phyloP scores from a whole-genome alignment of 2,888 invertebrate genomes.

The Didymodactylos carnosus region DNA sequence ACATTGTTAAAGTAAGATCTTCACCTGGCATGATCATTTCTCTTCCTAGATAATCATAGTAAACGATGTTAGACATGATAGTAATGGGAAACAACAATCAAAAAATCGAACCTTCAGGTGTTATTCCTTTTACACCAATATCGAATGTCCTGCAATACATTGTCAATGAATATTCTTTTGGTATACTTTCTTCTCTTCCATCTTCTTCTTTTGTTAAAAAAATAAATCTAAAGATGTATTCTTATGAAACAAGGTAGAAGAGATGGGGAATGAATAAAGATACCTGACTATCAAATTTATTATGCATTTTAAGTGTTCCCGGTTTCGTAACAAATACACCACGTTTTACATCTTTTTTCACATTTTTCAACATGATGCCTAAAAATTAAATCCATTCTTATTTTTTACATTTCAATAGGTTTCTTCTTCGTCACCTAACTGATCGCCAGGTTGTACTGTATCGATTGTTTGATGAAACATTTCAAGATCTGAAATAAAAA shows the following conservation, averaged over 20 bases:
- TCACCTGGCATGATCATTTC: slow-evolving; percentile 98
- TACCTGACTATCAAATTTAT: slow-evolving; percentile 60
- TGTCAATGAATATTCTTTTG: slow-evolving; percentile 57
- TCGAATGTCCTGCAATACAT: slow-evolving; percentile 94
- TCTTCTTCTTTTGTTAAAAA: slow-evolving; percentile 70
- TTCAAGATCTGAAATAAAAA: slow-evolving; percentile 51
- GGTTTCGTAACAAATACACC: slow-evolving; percentile 56
- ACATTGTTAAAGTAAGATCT: slow-evolving; percentile 47
- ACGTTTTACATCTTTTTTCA: slow-evolving; percentile 63
- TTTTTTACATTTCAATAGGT: no score
- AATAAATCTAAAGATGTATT: slow-evolving; percentile 26
- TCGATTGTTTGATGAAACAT: slow-evolving; percentile 89
- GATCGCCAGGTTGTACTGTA: slow-evolving; percentile 87
- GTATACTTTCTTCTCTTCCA: slow-evolving; percentile 63
- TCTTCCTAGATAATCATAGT: no score
- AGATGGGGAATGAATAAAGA: slow-evolving; percentile 20
- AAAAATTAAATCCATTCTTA: no score
- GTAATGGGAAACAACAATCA: no score
- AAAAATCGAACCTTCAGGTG: slow-evolving; percentile 51
- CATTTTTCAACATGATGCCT: slow-evolving; percentile 61
- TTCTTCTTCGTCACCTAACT: no score
- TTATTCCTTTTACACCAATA: slow-evolving; percentile 49
- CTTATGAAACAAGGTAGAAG: neutral
- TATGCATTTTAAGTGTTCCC: slow-evolving; percentile 52
- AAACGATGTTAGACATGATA: no score